phyloP scores from a whole-genome alignment of 2,113 vertebrate genomes.

The Hystrix cristata region DNA sequence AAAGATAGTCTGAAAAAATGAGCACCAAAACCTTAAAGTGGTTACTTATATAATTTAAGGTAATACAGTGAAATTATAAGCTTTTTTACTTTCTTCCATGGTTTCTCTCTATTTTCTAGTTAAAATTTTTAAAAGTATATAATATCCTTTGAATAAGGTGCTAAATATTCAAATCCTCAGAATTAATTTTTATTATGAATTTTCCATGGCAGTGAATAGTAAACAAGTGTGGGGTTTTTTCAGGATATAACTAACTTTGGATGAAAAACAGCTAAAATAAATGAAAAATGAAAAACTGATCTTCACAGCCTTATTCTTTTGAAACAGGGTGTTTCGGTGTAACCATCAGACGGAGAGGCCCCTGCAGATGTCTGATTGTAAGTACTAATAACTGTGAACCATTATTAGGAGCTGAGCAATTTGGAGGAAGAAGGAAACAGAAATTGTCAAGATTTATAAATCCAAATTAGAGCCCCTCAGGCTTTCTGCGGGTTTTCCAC shows the following conservation, averaged over 20 bases:
- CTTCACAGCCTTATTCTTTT: neutral
- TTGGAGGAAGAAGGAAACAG: slow-evolving; percentile 8
- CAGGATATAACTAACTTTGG: neutral
- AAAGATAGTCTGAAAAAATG: neutral
- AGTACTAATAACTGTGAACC: neutral
- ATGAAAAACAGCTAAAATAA: neutral
- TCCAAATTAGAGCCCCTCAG: neutral
- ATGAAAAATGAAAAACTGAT: neutral
- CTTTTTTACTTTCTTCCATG: neutral
- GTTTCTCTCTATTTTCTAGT: neutral
- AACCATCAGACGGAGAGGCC: neutral
- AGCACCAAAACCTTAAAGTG: neutral
- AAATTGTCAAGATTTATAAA: slow-evolving; percentile 22
- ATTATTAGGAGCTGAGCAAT: neutral
- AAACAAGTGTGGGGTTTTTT: neutral
- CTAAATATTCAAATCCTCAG: slow-evolving; percentile 18
- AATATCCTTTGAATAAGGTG: slow-evolving; percentile 41
- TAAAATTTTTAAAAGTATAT: neutral
- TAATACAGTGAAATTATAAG: neutral
- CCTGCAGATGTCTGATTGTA: neutral
- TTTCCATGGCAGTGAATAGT: neutral
- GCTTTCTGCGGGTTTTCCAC: neutral
- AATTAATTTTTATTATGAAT: slow-evolving; percentile 57
- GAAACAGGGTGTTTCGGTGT: neutral
- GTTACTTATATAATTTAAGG: neutral